Evolutionary conservation across 2,113 vertebrate genomes (phyloP), one percentile per base, ranked within the genome.

Genomic region (Coptodon bakossiorum): DNA sequence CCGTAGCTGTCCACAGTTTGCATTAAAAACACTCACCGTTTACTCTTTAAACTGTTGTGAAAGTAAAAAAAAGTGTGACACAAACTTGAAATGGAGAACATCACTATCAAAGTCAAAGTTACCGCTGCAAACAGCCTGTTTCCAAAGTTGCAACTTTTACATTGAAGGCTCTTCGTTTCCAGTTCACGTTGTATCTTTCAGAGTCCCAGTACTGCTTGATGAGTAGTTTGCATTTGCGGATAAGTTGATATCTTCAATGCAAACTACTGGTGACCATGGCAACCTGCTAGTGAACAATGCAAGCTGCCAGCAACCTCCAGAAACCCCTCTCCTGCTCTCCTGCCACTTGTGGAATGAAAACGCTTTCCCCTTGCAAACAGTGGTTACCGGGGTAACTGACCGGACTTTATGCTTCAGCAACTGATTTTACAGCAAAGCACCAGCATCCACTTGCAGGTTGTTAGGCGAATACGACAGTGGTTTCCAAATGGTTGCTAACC

Each of bases 21-120:
- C 16, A 36, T 63, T 34, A 63, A 11, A 63, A 34, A 63, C 2
- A 36, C 16, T 63, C 2, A 0, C 5, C 0, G 9, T 34, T 63
- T 63, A 34, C 29, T 34, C 59, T 63, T 3, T 63, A 34, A 63
- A 34, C 3, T 63, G 5, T 63, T 0, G 59, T 63, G 16, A 11
- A 63, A 36, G 16, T 63, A 17, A 17, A 61, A 9, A 9, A 59
- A 61, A 34, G 56, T 16, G 56, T 29, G 24, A 29, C 24, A 3
- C 54, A 7, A 56, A 56, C 11, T 56, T 2, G 53, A 56, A 56
- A 24, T 24, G 22, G 22, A 56, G 11, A 27, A 27, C 22, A 24
- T 56, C 53, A 7, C 53, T 13, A 13, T 56, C 53, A 56, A 56
- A 24, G n/a, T 56, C n/a, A 56, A 56, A 5, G 22, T 14, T 57